A percentile compares a stretch with the other conserved stretches of the same genome.
Conservation (phyloP, 1,140 invertebrate genomes). For the Drosophila pallidifrons region DNA sequence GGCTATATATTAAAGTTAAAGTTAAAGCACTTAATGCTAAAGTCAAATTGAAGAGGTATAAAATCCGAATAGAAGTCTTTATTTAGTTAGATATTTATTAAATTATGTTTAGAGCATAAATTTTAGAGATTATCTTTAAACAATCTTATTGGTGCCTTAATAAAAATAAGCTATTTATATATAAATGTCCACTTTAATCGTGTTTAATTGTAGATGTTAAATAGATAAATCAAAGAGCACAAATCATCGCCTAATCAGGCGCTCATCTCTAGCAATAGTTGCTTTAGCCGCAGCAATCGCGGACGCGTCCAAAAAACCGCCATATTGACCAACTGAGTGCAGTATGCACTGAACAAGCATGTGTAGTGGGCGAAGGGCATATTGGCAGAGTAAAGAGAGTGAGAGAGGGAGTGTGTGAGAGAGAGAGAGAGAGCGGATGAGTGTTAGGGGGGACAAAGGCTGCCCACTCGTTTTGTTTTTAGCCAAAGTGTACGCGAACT, state of each 20-base stretch:
- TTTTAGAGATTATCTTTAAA: too few relatives aligned
- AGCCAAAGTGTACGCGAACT: slow-evolving; percentile 73
- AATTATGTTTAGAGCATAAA: too few relatives aligned
- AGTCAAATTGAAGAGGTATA: too few relatives aligned
- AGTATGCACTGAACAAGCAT: slow-evolving; percentile 61
- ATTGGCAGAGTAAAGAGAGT: background rate
- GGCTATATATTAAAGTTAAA: too few relatives aligned
- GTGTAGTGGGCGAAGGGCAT: slow-evolving; percentile 44
- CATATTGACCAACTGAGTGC: slow-evolving; percentile 80
- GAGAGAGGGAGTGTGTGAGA: background rate
- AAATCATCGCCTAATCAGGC: slow-evolving; percentile 15
- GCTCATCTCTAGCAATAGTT: slow-evolving; percentile 28
- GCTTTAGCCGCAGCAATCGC: slow-evolving; percentile 46
- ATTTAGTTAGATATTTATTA: too few relatives aligned
- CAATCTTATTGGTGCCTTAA: too few relatives aligned
- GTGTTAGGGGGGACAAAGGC: slow-evolving; percentile 19
- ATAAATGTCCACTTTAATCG: too few relatives aligned
- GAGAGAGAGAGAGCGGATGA: background rate
- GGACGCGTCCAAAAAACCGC: slow-evolving; percentile 51
- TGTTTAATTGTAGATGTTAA: too few relatives aligned
- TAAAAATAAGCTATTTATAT: too few relatives aligned
- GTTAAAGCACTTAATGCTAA: too few relatives aligned
- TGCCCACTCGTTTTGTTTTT: slow-evolving; percentile 77
- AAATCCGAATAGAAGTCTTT: too few relatives aligned
- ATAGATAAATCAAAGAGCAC: background rate